These are phyloP conservation scores for Phalanger gymnotis DNA, from an alignment of 2,797 vertebrate species.

Conservation along the genomic window DNA sequence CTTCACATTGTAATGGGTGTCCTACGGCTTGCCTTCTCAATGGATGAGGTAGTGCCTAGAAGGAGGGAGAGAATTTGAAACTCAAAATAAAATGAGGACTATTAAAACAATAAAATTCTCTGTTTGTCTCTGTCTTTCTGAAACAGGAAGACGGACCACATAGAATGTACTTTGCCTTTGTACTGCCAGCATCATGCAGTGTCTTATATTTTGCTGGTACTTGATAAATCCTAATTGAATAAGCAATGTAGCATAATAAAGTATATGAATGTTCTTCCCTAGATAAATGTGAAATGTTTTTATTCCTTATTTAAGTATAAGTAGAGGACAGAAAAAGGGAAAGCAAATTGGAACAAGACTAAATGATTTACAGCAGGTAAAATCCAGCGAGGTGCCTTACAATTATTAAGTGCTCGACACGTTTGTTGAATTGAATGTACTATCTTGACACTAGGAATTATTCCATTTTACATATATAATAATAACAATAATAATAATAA, in stretches of 20 bases:
- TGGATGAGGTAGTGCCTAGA: neutral
- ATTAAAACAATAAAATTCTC: neutral
- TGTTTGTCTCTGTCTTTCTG: neutral
- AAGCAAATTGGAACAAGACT: neutral
- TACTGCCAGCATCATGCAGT: neutral
- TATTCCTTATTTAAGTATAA: neutral
- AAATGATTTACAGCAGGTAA: neutral
- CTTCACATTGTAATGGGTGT: neutral
- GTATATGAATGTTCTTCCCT: neutral
- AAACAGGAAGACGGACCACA: neutral
- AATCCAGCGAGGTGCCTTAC: neutral
- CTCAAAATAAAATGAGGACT: neutral
- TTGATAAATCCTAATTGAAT: neutral
- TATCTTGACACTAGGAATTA: neutral
- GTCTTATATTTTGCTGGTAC: neutral
- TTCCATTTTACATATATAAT: neutral
- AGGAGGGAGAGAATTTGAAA: neutral
- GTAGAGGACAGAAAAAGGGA: neutral
- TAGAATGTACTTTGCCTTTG: neutral
- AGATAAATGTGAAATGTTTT: neutral
- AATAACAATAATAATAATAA: neutral
- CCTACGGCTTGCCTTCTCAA: neutral
- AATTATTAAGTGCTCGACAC: neutral
- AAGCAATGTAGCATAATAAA: conserved; percentile 16
- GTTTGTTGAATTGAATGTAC: neutral